Base-by-base conservation (phyloP, 1,140 invertebrate genomes). In the Drosophila ironensis region DNA sequence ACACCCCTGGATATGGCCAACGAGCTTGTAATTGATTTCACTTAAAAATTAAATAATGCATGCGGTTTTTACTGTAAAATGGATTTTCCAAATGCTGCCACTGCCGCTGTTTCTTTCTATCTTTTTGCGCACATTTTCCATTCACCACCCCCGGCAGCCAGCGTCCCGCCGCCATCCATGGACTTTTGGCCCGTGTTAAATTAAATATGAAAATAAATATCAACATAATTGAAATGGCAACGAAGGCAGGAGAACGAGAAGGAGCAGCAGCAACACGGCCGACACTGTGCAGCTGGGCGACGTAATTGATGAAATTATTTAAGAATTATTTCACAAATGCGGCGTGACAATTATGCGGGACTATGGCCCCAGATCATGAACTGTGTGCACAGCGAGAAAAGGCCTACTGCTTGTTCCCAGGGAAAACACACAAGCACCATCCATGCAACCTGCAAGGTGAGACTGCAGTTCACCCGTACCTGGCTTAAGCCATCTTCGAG, bases 41-140 rank as follows among this genome's bases (percentile, higher is more conserved):
- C 84, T 87, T 87, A 87, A 87, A 87, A 87, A 78, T 87, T 87
- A 87, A 87, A 87, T 87, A 87, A 87, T 87, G 57, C 73, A 87
- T 87, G 84, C 73, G 82, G 80, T 86, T 86, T 86, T 86, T 72
- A 86, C 74, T 86, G 80, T 72, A 86, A 86, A 86, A 86, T 86
- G 80, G 51, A 80, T 86, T 86, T 86, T 42, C 48, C 53, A 86
- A 86, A 82, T 73, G 59, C 53, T 50, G 20, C 47, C n/a, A n/a
- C n/a, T 44, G 33, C 68, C 17, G 19, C 60, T 30, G 41, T 28
- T 42, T 22, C 52, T 27, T 38, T 61, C 41, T 28, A 27, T 16
- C 8, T 20, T 70, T 47, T n/a, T 19, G 19, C 41, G 41, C 28
- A 35, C 40, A 30, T 30, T 42, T 46, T 38, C 27, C 61, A 61